Evolutionary conservation across 2,113 vertebrate genomes (phyloP).

Genomic region (Phoenicopterus ruber): DNA sequence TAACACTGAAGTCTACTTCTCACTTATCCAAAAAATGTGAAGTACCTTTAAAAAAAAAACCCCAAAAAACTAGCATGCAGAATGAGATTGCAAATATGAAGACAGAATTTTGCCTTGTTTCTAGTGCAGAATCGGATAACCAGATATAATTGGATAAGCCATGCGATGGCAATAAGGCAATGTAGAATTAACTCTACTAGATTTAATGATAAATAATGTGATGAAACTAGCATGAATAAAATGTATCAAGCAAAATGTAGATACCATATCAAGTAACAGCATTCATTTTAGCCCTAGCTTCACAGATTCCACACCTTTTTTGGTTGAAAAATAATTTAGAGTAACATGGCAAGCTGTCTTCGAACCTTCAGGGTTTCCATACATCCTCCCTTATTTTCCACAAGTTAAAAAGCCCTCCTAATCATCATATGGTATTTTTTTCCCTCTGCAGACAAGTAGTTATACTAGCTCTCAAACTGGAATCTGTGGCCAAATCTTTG

Average conservation of each 20-base stretch:
- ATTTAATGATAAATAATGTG: not conserved
- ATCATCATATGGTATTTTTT: not conserved
- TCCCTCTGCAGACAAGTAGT: not conserved
- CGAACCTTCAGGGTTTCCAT: not conserved
- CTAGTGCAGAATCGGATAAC: not conserved
- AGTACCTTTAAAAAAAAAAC: not conserved
- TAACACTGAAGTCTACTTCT: not conserved
- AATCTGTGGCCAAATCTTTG: not conserved
- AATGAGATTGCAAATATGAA: not conserved
- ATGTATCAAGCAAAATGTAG: not conserved
- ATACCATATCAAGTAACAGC: not conserved
- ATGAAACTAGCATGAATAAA: not conserved
- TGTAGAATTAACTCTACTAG: not conserved
- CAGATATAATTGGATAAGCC: not conserved
- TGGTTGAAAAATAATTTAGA: not conserved
- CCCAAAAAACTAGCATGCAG: not conserved
- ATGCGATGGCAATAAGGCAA: not conserved
- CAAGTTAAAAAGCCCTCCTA: not conserved
- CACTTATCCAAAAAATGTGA: not conserved
- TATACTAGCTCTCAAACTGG: not conserved
- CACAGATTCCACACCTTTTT: not conserved
- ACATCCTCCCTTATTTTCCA: not conserved
- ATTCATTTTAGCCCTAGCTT: not conserved
- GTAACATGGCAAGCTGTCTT: not conserved
- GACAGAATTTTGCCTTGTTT: not conserved